Percentiles rank a stretch among this genome's conserved stretches.
These are phyloP conservation scores for Tretioscincus oriximinensis DNA, from an alignment of 2,113 vertebrate genomes.

Conservation along the genomic window DNA sequence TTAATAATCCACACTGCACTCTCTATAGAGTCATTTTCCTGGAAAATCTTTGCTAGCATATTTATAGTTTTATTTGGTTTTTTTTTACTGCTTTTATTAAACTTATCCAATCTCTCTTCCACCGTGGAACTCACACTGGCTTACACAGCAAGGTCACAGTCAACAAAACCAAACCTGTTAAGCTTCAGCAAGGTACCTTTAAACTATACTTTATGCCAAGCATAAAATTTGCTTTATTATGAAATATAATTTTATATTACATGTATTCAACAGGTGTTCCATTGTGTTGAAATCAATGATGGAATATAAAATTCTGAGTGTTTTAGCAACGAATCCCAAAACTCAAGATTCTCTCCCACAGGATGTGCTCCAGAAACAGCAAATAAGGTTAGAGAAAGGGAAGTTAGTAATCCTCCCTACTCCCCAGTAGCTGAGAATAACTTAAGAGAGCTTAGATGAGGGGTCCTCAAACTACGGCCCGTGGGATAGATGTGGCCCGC, in stretches of 20 bases:
- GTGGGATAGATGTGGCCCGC: too few species aligned
- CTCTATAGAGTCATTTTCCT: not conserved
- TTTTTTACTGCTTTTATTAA: not conserved
- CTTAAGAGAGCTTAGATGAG: not conserved
- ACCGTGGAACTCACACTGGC: too few species aligned
- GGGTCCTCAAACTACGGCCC: too few species aligned
- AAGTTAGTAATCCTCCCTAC: not conserved
- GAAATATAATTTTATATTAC: not conserved
- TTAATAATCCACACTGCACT: not conserved
- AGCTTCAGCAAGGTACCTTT: too few species aligned
- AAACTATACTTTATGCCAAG: not conserved
- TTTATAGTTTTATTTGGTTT: slow-evolving; percentile 10
- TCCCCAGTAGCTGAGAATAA: not conserved
- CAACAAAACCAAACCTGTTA: too few species aligned
- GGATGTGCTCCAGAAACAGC: not conserved
- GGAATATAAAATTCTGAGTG: not conserved
- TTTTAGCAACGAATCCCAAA: not conserved
- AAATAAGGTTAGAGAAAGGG: not conserved
- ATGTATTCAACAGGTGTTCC: not conserved
- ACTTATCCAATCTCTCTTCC: too few species aligned
- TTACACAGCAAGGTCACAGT: too few species aligned
- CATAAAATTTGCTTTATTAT: slow-evolving; percentile 12
- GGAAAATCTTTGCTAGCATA: not conserved
- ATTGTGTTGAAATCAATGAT: not conserved
- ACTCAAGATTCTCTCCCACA: not conserved